A percentile compares a stretch with the other conserved stretches of the same genome.
Evolutionary conservation across 2,888 invertebrate species (phyloP).

Genomic region (Agrochola lychnidis): DNA sequence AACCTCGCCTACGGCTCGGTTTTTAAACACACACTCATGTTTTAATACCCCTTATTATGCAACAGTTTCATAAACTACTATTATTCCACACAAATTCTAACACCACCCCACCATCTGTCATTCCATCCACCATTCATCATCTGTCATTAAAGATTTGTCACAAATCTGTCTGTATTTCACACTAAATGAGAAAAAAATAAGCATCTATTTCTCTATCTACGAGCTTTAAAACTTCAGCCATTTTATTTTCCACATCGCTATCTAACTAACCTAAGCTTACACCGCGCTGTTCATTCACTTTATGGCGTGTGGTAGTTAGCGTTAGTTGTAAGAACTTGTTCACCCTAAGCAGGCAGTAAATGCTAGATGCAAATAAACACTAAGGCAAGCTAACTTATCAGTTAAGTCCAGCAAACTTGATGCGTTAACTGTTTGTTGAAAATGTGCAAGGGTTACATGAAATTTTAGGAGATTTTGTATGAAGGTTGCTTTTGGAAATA

Average conservation of each 20-base stretch:
- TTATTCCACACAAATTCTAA: background rate
- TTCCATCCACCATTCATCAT: background rate
- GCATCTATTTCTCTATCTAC: background rate
- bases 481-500: no score
- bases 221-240: slow-evolving; percentile 14
- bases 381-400: slow-evolving; percentile 65
- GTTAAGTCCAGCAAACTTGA: slow-evolving; percentile 55
- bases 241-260: slow-evolving; percentile 38
- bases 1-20: no score
- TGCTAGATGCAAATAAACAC: slow-evolving; percentile 71
- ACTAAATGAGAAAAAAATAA: background rate
- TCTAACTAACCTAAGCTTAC: slow-evolving; percentile 22
- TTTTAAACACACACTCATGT: no score
- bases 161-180: background rate
- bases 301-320: slow-evolving; percentile 42
- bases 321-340: slow-evolving; percentile 62
- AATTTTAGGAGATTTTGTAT: no score
- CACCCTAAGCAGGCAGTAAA: slow-evolving; percentile 67
- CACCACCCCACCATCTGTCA: no score
- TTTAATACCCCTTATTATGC: no score
- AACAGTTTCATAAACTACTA: no score
- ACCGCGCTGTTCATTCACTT: slow-evolving; percentile 37
- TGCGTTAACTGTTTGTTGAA: slow-evolving; percentile 51
- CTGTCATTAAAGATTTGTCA: background rate
- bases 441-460: slow-evolving; percentile 3